phyloP scores from a whole-genome alignment of 2,113 vertebrate genomes.

The Phyllopteryx taeniolatus region DNA sequence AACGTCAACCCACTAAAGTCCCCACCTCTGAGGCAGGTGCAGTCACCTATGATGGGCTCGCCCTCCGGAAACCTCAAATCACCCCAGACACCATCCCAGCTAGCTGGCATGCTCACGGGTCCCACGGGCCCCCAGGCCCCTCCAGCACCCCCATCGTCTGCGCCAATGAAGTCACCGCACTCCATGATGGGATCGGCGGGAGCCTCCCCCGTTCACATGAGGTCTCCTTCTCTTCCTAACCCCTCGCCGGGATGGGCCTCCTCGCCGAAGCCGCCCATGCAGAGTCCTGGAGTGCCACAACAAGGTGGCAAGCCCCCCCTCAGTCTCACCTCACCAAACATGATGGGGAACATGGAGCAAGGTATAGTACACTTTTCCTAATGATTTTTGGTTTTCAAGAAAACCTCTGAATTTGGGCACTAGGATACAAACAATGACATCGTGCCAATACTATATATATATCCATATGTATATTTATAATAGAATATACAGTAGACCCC shows the following conservation, averaged over 20 bases:
- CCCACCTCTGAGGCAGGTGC: constrained; percentile 94
- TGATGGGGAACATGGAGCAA: constrained; percentile 90
- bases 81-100: constrained; percentile 95
- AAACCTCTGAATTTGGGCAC: too few relatives aligned
- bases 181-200: constrained; percentile 96
- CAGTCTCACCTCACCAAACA: constrained; percentile 93
- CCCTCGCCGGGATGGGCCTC: constrained; percentile 97
- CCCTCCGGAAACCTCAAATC: constrained; percentile 98
- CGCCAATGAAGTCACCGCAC: constrained; percentile 94
- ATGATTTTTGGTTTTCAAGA: background rate
- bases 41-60: constrained; percentile 97
- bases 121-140: constrained; percentile 82
- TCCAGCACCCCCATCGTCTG: constrained; percentile 81
- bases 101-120: constrained; percentile 92
- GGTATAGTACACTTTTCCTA: constrained; percentile 66
- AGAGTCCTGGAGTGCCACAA: constrained; percentile 90
- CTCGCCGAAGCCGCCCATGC: constrained; percentile 96
- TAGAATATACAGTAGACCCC: too few relatives aligned
- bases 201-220: constrained; percentile 98
- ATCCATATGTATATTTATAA: too few relatives aligned
- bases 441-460: too few relatives aligned
- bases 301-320: constrained; percentile 88
- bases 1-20: constrained; percentile 95
- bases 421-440: too few relatives aligned
- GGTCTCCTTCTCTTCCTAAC: constrained; percentile 95